Conservation (phyloP, 2,113 vertebrate species). For the Smithornis capensis region DNA sequence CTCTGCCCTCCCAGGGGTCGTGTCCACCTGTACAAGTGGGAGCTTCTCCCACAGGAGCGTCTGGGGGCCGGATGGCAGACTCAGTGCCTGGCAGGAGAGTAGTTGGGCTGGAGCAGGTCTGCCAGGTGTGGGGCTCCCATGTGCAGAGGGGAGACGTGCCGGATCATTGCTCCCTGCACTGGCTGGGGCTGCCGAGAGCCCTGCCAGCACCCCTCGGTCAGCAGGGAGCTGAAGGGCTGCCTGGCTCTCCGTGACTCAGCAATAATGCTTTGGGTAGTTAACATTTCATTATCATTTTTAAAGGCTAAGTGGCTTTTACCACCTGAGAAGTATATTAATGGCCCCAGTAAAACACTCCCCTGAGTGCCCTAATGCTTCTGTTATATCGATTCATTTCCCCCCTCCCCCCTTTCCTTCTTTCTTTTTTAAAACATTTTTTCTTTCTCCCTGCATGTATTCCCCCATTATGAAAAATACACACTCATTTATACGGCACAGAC, state of each 20-base stretch:
- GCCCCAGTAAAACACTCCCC: conserved; percentile 68
- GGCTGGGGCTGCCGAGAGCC: neutral
- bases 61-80: neutral
- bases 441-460: conserved; percentile 70
- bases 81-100: accelerated
- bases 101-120: neutral
- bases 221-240: conserved; percentile 26
- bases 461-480: conserved; percentile 65
- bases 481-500: conserved; percentile 27
- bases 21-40: accelerated
- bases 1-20: neutral
- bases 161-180: accelerated
- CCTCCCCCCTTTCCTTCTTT: conserved; percentile 53
- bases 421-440: conserved; percentile 58
- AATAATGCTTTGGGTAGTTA: conserved; percentile 72
- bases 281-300: conserved; percentile 74
- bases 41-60: accelerated
- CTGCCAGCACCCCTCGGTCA: neutral
- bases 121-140: accelerated
- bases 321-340: conserved; percentile 72
- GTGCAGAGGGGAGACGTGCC: accelerated
- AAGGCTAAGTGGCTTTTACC: conserved; percentile 73
- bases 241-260: conserved; percentile 60
- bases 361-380: conserved; percentile 70
- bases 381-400: conserved; percentile 70